A percentile compares a stretch with the other conserved stretches of the same genome.
Evolutionary conservation across 2,113 vertebrate genomes (phyloP).

Genomic region (Pterophyllum scalare): DNA sequence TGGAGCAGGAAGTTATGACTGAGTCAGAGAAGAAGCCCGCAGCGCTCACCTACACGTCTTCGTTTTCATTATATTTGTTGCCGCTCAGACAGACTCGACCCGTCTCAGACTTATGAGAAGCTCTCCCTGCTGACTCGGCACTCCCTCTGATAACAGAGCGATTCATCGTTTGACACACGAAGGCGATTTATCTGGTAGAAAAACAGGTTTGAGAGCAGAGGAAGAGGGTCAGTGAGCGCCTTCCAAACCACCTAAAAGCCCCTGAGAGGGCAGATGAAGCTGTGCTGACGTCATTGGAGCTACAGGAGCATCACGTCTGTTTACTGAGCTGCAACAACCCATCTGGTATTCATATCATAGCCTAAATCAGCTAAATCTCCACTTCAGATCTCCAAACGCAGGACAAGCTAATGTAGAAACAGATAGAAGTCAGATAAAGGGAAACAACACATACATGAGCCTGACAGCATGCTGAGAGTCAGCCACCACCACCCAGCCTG

Average conservation of each 20-base stretch:
- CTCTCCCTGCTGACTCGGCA: slow-evolving; percentile 32
- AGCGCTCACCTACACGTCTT: not conserved
- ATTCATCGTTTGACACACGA: not conserved
- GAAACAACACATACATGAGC: rapidly evolving
- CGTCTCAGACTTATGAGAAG: not conserved
- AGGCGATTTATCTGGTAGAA: slow-evolving; percentile 21
- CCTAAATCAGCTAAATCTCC: not conserved
- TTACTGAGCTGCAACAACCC: not conserved
- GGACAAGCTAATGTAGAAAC: not conserved
- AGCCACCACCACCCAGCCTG: not conserved
- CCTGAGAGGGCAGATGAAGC: not conserved
- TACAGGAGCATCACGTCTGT: not conserved
- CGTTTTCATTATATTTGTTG: slow-evolving; percentile 13
- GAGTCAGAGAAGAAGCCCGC: not conserved
- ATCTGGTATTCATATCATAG: not conserved
- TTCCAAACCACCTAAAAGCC: slow-evolving; percentile 20
- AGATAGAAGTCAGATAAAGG: not conserved
- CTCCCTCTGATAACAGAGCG: slow-evolving; percentile 13
- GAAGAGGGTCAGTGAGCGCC: not conserved
- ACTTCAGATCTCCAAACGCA: not conserved
- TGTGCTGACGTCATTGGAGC: not conserved
- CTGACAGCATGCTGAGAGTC: not conserved
- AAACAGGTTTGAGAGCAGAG: not conserved
- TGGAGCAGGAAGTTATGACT: not conserved
- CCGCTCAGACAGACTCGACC: not conserved